These are phyloP conservation scores for Drosophila tropicalis DNA, from an alignment of 1,140 invertebrate species.

Conservation along the genomic window DNA sequence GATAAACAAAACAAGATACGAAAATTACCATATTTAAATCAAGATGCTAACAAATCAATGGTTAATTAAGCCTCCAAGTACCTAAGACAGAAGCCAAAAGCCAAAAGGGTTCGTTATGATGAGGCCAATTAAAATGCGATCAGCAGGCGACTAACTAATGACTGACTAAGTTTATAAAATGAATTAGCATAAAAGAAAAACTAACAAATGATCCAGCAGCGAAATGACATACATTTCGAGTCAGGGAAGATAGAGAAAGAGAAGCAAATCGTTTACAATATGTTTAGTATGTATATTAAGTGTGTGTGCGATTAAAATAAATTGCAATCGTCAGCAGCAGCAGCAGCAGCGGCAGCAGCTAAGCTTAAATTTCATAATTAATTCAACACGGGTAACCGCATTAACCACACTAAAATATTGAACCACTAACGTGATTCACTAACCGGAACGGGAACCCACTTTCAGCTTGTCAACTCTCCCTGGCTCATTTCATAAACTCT, in stretches of 20 bases:
- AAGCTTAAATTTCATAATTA: constrained; percentile 81
- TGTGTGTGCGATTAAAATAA: constrained; percentile 82
- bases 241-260: background rate
- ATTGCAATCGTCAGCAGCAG: constrained; percentile 58
- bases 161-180: constrained; percentile 28
- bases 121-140: constrained; percentile 73
- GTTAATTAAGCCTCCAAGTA: constrained; percentile 56
- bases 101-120: constrained; percentile 19
- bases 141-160: constrained; percentile 51
- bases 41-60: constrained; percentile 63
- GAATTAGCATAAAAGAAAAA: constrained; percentile 63
- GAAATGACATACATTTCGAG: constrained; percentile 65
- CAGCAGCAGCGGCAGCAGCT: constrained; percentile 39
- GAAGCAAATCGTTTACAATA: constrained; percentile 69
- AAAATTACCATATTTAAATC: constrained; percentile 65
- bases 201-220: constrained; percentile 42
- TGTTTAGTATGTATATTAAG: constrained; percentile 42
- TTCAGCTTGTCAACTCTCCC: constrained; percentile 68
- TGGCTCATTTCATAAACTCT: constrained; percentile 81
- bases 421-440: constrained; percentile 62
- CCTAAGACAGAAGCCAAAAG: constrained; percentile 40
- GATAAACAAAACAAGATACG: constrained; percentile 20
- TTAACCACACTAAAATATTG: constrained; percentile 34
- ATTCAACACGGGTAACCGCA: constrained; percentile 55
- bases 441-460: constrained; percentile 53